phyloP scores from a whole-genome alignment of 1,140 invertebrate genomes.

The Drosophila sp. region DNA sequence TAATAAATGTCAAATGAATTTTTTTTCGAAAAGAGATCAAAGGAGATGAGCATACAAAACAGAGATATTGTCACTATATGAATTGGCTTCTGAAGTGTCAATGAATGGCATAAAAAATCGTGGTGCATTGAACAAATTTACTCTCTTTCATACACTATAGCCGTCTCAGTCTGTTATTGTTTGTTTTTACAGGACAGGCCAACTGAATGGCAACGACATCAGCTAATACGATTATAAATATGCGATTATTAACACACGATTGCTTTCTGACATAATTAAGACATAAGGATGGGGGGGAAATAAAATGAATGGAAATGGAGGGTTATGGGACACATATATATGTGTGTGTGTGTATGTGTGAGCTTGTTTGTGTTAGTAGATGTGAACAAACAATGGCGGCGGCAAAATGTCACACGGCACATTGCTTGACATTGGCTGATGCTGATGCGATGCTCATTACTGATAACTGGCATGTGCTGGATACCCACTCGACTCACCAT shows the following conservation, averaged over 20 bases:
- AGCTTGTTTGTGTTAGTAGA: neutral
- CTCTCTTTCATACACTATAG: conserved; percentile 19
- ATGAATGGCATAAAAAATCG: conserved; percentile 71
- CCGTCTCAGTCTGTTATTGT: conserved; percentile 27
- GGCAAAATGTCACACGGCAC: conserved; percentile 58
- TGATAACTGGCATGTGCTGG: conserved; percentile 73
- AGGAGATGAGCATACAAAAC: conserved; percentile 33
- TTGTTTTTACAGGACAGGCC: conserved; percentile 47
- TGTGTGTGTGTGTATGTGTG: neutral
- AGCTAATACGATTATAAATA: conserved; percentile 79
- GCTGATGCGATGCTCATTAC: conserved; percentile 29
- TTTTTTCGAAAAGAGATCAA: conserved; percentile 22
- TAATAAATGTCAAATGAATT: conserved; percentile 58
- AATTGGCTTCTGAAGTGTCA: conserved; percentile 69
- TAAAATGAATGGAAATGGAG: conserved; percentile 43
- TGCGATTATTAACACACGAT: conserved; percentile 81
- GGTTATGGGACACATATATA: conserved; percentile 19
- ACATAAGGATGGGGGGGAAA: conserved; percentile 60
- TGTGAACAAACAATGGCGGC: conserved; percentile 59
- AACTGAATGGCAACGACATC: conserved; percentile 36
- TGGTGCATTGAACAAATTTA: conserved; percentile 74
- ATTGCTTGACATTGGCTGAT: conserved; percentile 42
- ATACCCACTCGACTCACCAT: conserved; percentile 47
- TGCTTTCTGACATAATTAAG: conserved; percentile 78
- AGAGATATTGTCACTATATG: conserved; percentile 41